Percentiles rank a stretch among this genome's conserved stretches.
Conservation (phyloP, 53 echinoderm and acorn worm genomes). For the Paelopatides confundens region DNA sequence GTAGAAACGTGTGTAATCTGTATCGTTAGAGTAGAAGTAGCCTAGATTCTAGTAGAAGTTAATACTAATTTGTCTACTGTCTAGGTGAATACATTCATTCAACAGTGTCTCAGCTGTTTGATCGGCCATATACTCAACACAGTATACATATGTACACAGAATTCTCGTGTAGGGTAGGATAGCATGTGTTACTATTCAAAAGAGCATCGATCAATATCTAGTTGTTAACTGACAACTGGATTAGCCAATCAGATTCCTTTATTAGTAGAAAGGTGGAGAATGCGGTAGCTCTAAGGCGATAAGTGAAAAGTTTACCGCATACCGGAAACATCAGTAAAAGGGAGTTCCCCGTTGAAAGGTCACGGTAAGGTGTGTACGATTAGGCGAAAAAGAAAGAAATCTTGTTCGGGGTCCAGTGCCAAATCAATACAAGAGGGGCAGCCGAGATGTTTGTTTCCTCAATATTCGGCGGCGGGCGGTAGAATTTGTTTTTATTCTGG, state of each 20-base stretch:
- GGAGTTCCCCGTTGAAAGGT: not conserved
- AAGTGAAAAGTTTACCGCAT: constrained; percentile 11
- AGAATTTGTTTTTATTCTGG: too few relatives aligned
- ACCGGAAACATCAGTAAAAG: constrained; percentile 10
- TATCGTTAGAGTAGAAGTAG: too few relatives aligned
- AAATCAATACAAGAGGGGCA: too few relatives aligned
- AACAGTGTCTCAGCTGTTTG: constrained; percentile 39
- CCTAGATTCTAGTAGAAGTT: not conserved
- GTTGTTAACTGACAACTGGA: constrained; percentile 15
- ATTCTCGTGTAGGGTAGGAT: not conserved
- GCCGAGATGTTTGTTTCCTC: too few relatives aligned
- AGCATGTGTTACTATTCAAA: too few relatives aligned
- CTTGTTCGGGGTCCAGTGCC: too few relatives aligned
- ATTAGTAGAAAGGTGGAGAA: constrained; percentile 20
- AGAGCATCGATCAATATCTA: constrained; percentile 9
- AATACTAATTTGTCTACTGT: not conserved
- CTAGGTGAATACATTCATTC: not conserved
- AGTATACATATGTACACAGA: not conserved
- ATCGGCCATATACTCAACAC: not conserved
- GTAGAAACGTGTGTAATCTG: not conserved
- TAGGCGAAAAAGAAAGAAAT: too few relatives aligned
- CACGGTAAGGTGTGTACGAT: too few relatives aligned
- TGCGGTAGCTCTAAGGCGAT: constrained; percentile 34
- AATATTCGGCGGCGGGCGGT: too few relatives aligned
- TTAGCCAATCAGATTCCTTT: constrained; percentile 11